Conservation (phyloP, 2,113 vertebrate genomes). For the Electrona antarctica region DNA sequence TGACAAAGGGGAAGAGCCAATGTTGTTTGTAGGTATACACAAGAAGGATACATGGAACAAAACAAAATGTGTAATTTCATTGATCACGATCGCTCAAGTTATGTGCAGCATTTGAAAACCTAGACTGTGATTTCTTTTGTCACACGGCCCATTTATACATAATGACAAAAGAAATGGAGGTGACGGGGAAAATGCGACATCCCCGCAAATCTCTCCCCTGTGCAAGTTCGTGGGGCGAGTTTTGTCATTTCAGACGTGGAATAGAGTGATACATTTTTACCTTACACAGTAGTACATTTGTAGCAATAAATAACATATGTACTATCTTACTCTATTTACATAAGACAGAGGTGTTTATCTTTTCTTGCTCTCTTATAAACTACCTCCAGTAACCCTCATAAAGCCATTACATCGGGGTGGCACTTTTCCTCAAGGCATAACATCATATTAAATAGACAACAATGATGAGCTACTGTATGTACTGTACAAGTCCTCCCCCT, state of each 20-base stretch:
- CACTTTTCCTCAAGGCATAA: conserved; percentile 19
- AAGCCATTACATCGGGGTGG: conserved; percentile 1
- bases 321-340: background rate
- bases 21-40: no score
- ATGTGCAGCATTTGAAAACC: background rate
- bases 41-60: background rate
- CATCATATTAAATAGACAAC: conserved; percentile 7
- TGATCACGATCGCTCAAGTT: background rate
- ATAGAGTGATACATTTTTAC: background rate
- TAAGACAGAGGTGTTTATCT: background rate
- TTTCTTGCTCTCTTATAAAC: background rate
- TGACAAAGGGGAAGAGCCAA: background rate
- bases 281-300: background rate
- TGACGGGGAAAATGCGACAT: background rate
- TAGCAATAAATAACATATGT: background rate
- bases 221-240: background rate
- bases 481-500: background rate
- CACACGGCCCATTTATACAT: background rate
- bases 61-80: background rate
- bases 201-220: background rate
- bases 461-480: background rate
- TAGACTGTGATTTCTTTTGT: background rate
- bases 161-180: background rate
- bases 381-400: background rate
- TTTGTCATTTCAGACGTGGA: background rate